Conservation (phyloP, 2,888 invertebrate species). For the Gerosis bhagava region DNA sequence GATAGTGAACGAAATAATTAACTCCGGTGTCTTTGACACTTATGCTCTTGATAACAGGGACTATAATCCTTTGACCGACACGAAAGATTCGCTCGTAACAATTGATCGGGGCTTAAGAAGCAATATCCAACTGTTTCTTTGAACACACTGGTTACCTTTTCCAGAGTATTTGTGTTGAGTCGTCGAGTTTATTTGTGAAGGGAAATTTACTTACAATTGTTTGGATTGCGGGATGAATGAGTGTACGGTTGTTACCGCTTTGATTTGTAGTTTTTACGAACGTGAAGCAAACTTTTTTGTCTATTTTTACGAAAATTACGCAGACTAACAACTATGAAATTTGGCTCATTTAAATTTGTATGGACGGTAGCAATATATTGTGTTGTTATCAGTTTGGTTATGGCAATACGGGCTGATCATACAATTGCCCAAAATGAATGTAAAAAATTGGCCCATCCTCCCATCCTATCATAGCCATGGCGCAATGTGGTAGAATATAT, state of each 20-base stretch:
- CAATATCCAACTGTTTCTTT: constrained; percentile 61
- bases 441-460: too few relatives aligned
- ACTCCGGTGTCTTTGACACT: constrained; percentile 29
- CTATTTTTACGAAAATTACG: too few relatives aligned
- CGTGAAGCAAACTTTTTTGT: too few relatives aligned
- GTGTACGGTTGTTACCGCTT: constrained; percentile 23
- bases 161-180: constrained; percentile 58
- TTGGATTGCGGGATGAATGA: background rate
- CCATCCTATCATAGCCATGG: too few relatives aligned
- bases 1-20: constrained; percentile 51
- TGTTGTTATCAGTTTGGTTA: too few relatives aligned
- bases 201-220: constrained; percentile 47
- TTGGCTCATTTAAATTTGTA: too few relatives aligned
- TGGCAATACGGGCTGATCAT: too few relatives aligned
- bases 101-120: constrained; percentile 51
- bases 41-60: constrained; percentile 27
- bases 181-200: constrained; percentile 56
- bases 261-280: constrained; percentile 31
- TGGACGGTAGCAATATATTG: too few relatives aligned
- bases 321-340: too few relatives aligned
- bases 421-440: too few relatives aligned
- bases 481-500: too few relatives aligned
- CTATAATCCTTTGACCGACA: constrained; percentile 28
- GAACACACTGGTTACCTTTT: constrained; percentile 55
- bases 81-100: constrained; percentile 37